phyloP scores from a whole-genome alignment of 2,797 vertebrate genomes.

The Dallia pectoralis region DNA sequence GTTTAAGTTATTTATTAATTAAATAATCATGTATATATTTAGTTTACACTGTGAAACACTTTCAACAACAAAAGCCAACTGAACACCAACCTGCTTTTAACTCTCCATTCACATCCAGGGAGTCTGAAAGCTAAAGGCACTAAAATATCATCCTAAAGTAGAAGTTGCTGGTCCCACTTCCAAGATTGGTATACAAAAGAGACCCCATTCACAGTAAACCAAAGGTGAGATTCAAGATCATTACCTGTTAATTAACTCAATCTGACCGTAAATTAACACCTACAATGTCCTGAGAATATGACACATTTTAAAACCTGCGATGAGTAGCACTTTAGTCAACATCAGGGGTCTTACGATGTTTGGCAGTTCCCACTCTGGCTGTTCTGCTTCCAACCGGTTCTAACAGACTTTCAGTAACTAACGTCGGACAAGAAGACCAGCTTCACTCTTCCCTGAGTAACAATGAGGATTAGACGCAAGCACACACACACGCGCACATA shows the following conservation, averaged over 20 bases:
- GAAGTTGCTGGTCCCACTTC: constrained; percentile 35
- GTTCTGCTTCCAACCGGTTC: not conserved
- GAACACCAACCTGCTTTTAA: not conserved
- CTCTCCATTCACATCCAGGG: not conserved
- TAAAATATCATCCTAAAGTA: constrained; percentile 45
- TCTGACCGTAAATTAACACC: constrained; percentile 50
- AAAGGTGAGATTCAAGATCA: constrained; percentile 40
- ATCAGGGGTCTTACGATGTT: not conserved
- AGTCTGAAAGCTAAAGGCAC: too few species aligned
- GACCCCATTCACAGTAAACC: constrained; percentile 32
- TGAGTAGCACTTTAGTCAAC: not conserved
- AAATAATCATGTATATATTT: not conserved
- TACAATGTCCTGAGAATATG: not conserved
- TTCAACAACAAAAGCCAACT: not conserved
- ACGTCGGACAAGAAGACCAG: not conserved
- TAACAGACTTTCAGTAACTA: not conserved
- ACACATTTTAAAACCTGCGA: not conserved
- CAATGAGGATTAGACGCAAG: constrained; percentile 49
- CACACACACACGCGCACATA: constrained; percentile 59
- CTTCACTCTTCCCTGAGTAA: constrained; percentile 63
- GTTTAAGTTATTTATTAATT: too few species aligned
- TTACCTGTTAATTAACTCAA: constrained; percentile 49
- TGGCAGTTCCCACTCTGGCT: constrained; percentile 2
- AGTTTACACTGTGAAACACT: not conserved
- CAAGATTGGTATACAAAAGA: constrained; percentile 35